These are phyloP conservation scores for Forpus xanthops DNA, from an alignment of 2,797 vertebrate species.

Conservation along the genomic window DNA sequence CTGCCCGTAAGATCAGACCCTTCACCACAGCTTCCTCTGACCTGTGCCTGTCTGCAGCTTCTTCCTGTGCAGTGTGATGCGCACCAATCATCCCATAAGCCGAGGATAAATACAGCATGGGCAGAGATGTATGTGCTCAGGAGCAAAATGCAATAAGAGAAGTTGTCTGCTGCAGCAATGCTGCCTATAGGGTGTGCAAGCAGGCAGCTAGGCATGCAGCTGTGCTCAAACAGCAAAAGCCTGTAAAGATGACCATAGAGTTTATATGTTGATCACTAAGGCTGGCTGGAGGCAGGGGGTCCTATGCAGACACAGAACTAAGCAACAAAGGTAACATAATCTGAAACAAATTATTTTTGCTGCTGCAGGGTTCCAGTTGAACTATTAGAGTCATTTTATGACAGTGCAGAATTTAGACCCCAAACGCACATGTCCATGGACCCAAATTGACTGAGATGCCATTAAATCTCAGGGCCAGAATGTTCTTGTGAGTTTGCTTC, in stretches of 20 bases:
- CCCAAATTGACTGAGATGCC: background rate
- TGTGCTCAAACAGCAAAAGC: background rate
- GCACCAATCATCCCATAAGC: rapidly evolving
- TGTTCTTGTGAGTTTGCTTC: background rate
- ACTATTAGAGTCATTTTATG: background rate
- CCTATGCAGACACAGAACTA: background rate
- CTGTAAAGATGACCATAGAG: background rate
- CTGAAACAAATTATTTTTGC: background rate
- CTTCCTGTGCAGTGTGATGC: background rate
- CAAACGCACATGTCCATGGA: background rate
- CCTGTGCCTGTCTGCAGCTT: background rate
- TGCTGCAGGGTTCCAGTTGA: background rate
- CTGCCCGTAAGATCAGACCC: background rate
- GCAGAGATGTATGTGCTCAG: background rate
- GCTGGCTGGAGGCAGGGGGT: background rate
- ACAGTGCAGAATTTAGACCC: background rate
- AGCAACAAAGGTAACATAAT: background rate
- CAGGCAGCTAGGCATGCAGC: background rate
- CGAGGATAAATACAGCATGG: rapidly evolving
- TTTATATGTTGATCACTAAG: background rate
- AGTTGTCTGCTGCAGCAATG: background rate
- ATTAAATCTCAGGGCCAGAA: background rate
- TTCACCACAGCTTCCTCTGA: rapidly evolving
- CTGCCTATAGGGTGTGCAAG: background rate
- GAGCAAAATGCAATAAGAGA: background rate